phyloP scores from a whole-genome alignment of 2,888 invertebrate genomes.

The Cosmia pyralina region DNA sequence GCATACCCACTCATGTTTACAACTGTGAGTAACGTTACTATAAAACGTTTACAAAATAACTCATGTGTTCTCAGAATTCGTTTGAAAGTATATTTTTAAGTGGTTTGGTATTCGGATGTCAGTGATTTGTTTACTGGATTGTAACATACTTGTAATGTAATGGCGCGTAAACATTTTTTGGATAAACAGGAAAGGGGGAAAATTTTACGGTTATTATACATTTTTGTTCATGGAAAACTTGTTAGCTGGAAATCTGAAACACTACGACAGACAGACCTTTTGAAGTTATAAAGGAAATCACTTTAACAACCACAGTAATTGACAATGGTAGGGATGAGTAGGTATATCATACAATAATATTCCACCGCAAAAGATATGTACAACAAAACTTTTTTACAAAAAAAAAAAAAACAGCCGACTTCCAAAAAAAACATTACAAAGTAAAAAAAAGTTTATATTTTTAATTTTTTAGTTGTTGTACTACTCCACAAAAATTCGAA shows the following conservation, averaged over 20 bases:
- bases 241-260: not conserved
- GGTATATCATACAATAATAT: not conserved
- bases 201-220: not conserved
- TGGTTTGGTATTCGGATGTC: constrained; percentile 54
- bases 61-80: constrained; percentile 26
- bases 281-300: not conserved
- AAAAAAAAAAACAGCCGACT: too few relatives aligned
- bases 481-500: too few relatives aligned
- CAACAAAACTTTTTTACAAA: too few relatives aligned
- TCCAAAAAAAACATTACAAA: too few relatives aligned
- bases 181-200: constrained; percentile 19
- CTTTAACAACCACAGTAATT: not conserved
- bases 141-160: not conserved
- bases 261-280: not conserved
- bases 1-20: constrained; percentile 44
- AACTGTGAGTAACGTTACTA: constrained; percentile 39
- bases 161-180: constrained; percentile 3
- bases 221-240: not conserved
- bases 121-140: constrained; percentile 35
- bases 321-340: not conserved
- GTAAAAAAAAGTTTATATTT: too few relatives aligned
- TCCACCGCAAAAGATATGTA: not conserved
- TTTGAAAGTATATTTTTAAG: constrained; percentile 45
- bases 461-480: too few relatives aligned
- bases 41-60: constrained; percentile 23